Conservation (phyloP, 2,888 invertebrate species). For the Baccha elongata region DNA sequence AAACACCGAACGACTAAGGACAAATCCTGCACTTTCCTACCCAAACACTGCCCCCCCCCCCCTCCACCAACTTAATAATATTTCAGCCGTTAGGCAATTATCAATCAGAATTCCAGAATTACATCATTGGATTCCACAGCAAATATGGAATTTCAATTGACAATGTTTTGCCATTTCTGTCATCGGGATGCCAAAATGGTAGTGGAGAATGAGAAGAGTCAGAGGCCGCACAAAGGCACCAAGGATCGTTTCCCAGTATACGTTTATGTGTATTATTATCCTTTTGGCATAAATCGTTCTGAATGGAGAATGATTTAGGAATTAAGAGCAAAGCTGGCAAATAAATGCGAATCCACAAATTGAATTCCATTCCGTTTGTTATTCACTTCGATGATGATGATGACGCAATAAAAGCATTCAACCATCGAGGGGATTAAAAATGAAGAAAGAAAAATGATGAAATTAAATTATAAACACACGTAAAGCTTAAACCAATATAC, state of each 20-base stretch:
- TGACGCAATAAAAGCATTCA: conserved; percentile 62
- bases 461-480: conserved; percentile 69
- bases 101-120: conserved; percentile 72
- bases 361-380: conserved; percentile 66
- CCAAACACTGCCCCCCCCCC: background rate
- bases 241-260: no score
- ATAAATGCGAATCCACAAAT: conserved; percentile 70
- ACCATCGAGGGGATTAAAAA: conserved; percentile 26
- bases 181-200: conserved; percentile 19
- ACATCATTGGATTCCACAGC: conserved; percentile 68
- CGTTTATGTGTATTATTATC: conserved; percentile 18
- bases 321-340: conserved; percentile 64
- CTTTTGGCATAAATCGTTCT: background rate
- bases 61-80: no score
- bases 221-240: background rate
- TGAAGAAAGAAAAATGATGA: conserved; percentile 30
- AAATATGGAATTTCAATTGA: conserved; percentile 72
- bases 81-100: conserved; percentile 60
- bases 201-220: background rate
- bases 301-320: conserved; percentile 26
- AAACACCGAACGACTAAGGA: conserved; percentile 24
- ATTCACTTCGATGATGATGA: conserved; percentile 42
- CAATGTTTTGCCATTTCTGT: conserved; percentile 66
- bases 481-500: no score
- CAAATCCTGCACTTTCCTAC: conserved; percentile 9